Evolutionary conservation across 2,888 invertebrate species (phyloP).

Genomic region (Pterobdella sp.): DNA sequence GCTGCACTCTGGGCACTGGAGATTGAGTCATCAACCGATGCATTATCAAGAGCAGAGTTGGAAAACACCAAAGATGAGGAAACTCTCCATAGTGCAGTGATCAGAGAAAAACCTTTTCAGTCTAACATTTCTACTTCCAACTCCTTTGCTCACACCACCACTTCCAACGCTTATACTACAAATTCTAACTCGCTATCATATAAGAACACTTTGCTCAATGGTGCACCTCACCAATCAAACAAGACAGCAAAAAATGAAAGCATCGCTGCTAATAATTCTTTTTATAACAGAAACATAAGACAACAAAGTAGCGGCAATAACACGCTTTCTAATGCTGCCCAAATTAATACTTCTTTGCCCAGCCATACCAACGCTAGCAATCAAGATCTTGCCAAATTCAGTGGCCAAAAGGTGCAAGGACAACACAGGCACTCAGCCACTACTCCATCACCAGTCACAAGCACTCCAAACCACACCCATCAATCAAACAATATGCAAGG

Average conservation of each 20-base stretch:
- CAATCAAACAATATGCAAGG: background rate
- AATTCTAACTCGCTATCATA: background rate
- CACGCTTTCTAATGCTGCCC: background rate
- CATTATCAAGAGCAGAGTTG: constrained; percentile 71
- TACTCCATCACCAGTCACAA: constrained; percentile 2
- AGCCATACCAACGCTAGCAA: background rate
- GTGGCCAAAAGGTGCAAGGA: background rate
- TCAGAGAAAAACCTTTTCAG: background rate
- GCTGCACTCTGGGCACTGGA: constrained; percentile 84
- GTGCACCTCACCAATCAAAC: background rate
- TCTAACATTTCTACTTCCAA: background rate
- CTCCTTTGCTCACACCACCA: background rate
- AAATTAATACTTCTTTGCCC: background rate
- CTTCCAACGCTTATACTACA: background rate
- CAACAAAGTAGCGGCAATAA: background rate
- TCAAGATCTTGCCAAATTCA: background rate
- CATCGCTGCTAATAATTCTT: background rate
- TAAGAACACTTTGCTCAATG: background rate
- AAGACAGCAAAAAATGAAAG: background rate
- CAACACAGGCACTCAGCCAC: background rate
- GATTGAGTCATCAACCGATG: constrained; percentile 76
- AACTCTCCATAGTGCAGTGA: constrained; percentile 65
- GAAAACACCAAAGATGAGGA: constrained; percentile 76
- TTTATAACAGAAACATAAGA: background rate
- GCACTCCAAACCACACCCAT: background rate